Conservation (phyloP, 2,888 invertebrate genomes). For the Leptinotarsa rubiginosa region DNA sequence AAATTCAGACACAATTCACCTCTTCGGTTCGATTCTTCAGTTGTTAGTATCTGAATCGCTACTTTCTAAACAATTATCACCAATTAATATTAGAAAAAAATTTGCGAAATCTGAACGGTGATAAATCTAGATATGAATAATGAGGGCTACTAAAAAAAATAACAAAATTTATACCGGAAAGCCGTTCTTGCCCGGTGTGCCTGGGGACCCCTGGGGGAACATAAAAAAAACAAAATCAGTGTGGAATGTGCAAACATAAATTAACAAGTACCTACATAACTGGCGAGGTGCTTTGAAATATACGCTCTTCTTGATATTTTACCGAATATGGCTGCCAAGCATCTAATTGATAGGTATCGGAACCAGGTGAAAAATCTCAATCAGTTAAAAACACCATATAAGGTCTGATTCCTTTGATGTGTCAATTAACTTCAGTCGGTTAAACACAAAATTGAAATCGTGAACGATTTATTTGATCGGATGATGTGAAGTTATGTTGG, state of each 20-base stretch:
- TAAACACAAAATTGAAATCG: slow-evolving; percentile 5
- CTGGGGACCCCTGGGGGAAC: slow-evolving; percentile 78
- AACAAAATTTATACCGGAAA: slow-evolving; percentile 82
- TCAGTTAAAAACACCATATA: slow-evolving; percentile 2
- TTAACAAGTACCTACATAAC: slow-evolving; percentile 18
- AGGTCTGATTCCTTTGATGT: slow-evolving; percentile 12
- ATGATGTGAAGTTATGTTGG: background rate
- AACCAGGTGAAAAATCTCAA: background rate
- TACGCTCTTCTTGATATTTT: slow-evolving; percentile 4
- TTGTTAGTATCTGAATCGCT: slow-evolving; percentile 39
- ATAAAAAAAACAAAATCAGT: slow-evolving; percentile 60
- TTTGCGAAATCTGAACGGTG: slow-evolving; percentile 42
- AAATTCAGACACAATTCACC: background rate
- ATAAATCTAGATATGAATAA: slow-evolving; percentile 47
- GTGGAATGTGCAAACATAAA: slow-evolving; percentile 27
- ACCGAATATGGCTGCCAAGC: background rate
- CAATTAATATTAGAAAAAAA: slow-evolving; percentile 56
- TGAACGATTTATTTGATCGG: background rate
- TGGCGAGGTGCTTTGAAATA: slow-evolving; percentile 19
- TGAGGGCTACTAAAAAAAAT: slow-evolving; percentile 44
- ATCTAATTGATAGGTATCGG: slow-evolving; percentile 14
- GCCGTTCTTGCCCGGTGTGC: slow-evolving; percentile 88
- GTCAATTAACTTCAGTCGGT: slow-evolving; percentile 2
- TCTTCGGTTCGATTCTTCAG: slow-evolving; percentile 19
- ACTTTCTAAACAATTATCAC: slow-evolving; percentile 37